Conservation (phyloP, 2,113 vertebrate species). For the Leptodactylus fuscus region DNA sequence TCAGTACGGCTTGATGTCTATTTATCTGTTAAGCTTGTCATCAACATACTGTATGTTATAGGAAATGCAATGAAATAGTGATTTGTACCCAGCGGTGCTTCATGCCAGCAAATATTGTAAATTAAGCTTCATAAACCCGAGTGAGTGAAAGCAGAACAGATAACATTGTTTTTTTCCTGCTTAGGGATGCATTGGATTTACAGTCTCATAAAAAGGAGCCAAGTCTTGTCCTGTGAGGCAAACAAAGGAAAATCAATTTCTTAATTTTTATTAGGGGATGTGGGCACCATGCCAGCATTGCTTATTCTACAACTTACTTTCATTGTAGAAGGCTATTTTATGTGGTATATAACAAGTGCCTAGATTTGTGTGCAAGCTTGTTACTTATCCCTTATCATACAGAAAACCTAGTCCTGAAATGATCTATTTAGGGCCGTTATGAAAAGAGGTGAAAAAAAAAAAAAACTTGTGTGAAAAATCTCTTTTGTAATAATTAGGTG, state of each 20-base stretch:
- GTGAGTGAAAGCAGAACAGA: constrained; percentile 72
- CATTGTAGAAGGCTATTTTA: constrained; percentile 23
- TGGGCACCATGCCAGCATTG: constrained; percentile 21
- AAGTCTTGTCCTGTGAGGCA: constrained; percentile 71
- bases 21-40: constrained; percentile 36
- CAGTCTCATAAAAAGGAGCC: constrained; percentile 71
- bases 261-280: constrained; percentile 76
- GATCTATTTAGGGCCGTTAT: background rate
- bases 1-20: constrained; percentile 1
- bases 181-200: constrained; percentile 73
- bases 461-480: background rate
- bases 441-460: background rate
- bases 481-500: background rate
- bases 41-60: constrained; percentile 38
- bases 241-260: constrained; percentile 80
- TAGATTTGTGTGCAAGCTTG: background rate
- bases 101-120: constrained; percentile 66
- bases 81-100: constrained; percentile 63
- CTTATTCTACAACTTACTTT: constrained; percentile 18
- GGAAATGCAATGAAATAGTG: constrained; percentile 68
- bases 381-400: background rate
- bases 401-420: background rate
- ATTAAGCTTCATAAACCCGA: constrained; percentile 72
- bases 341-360: background rate
- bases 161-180: constrained; percentile 67